Evolutionary conservation across 2,113 vertebrate genomes (phyloP), one percentile per base, ranked within the genome.

Genomic region (Sceloporus tristichus): DNA sequence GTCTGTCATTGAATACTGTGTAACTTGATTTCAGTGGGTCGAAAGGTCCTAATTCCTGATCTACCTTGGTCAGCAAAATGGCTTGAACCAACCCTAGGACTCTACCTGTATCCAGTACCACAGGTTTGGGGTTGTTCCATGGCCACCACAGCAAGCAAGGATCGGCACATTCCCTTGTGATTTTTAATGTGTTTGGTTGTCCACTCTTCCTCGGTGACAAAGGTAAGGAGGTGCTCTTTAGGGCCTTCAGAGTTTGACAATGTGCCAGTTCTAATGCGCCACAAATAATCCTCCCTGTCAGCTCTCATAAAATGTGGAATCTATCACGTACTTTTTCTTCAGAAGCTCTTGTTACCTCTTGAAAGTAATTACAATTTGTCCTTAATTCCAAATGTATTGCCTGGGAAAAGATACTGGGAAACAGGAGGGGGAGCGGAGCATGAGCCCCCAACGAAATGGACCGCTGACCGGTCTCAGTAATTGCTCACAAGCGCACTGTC

Each of bases 351-450:
- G 29, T 88, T 90, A 81, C 88, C 59, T 0, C 1, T 77, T 85
- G 84, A 94, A 93, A 94, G 93, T 94, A 95, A 96, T 95, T 94
- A 95, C 94, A 90, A 89, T 90, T 95, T 91, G 91, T 90, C 90
- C 92, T 91, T 94, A 94, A 94, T 92, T 94, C 87, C 90, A 68
- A 11, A 89, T 89, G 78, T 86, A 87, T 78, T 54, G 87, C 87
- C 78, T 82, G 70, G 87, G n/a, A 53, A 93, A 91, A 54, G 91
- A 3, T 27, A 0, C 65, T 40, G 38, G 62, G 42, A 66, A 59
- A 34, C n/a, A 85, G 89, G 68, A 90, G 74, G 42, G 82, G 38
- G 21, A 82, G 13, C 14, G 38, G 13, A 2, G 59, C 59, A 4
- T 18, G 18, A 62, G 18, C 14, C 59, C 2, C 56, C 81, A 89